Evolutionary conservation across 2,113 vertebrate genomes (phyloP), one percentile per base, ranked within the genome.

Genomic region (Lichenostomus cassidix): DNA sequence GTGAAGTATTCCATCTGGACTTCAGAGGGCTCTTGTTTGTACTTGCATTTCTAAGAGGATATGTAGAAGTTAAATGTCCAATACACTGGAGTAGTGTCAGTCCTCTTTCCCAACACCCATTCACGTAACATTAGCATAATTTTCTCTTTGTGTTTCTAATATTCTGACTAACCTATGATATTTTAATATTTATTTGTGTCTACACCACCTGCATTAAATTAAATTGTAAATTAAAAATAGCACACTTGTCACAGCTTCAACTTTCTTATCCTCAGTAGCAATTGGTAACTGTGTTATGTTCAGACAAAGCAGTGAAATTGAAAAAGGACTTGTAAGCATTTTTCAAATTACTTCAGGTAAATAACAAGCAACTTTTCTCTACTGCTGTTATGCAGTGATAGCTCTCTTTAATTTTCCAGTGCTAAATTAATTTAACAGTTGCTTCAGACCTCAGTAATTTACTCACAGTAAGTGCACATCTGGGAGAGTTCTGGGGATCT

Each of bases 371-470:
- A 16, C 23, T 65, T 58, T 87, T 50, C 56, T 25, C 62, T 83
- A 29, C 46, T 83, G 68, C 79, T 94, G 62, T 64, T 90, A 65
- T 12, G n/a, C 3, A 5, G 14, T 33, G 71, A 83, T 90, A 83
- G n/a, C 50, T 86, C 62, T 91, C 49, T 93, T 79, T 71, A 87
- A 83, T 94, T 79, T 95, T 85, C 37, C 37, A 58, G 63, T 76
- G 49, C 50, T 90, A 85, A 92, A 94, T 96, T 96, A 89, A 90
- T 92, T 95, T 81, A 82, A 71, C 50, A 35, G 74, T 63, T 95
- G 52, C 35, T 83, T 91, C 78, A 89, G 69, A 84, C 47, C 31
- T 91, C 74, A 37, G 49, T 89, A 89, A 79, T 93, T 94, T 84
- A 33, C 46, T 87, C 29, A 25, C 0, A 1, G 59, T 74, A 94